phyloP scores from a whole-genome alignment of 2,797 vertebrate species.

The Gymnoscopelus microlampas region DNA sequence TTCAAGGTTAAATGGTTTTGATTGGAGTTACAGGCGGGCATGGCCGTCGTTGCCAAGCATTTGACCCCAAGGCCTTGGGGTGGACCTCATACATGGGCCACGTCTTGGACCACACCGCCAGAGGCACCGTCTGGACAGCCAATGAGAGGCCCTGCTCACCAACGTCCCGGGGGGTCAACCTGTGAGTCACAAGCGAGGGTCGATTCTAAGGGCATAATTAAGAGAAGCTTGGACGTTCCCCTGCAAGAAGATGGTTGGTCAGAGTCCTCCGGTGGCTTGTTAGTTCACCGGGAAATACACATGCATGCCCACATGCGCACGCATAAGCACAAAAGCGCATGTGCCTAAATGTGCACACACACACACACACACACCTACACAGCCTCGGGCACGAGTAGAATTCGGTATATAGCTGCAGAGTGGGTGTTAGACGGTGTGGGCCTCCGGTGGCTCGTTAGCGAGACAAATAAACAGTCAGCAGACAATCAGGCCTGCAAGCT shows the following conservation, averaged over 20 bases:
- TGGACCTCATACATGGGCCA: conserved; percentile 26
- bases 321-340: background rate
- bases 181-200: conserved; percentile 17
- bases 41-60: conserved; percentile 42
- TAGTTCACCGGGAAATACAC: conserved; percentile 29
- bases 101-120: conserved; percentile 7
- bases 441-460: conserved; percentile 66
- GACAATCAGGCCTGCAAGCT: conserved; percentile 61
- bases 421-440: conserved; percentile 33
- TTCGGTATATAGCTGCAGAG: conserved; percentile 34
- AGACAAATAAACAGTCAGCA: conserved; percentile 67
- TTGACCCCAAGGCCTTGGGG: conserved; percentile 52
- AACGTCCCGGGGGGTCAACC: conserved; percentile 31
- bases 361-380: conserved; percentile 13
- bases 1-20: conserved; percentile 52
- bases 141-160: conserved; percentile 15
- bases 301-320: conserved; percentile 9
- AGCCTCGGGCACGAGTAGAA: conserved; percentile 30
- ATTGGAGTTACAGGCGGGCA: conserved; percentile 20
- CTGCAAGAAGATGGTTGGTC: conserved; percentile 48
- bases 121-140: conserved; percentile 18
- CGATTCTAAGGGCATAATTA: conserved; percentile 46
- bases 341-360: background rate
- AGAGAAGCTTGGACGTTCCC: conserved; percentile 28
- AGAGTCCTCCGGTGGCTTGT: conserved; percentile 39